Percentiles rank a stretch among this genome's conserved stretches.
phyloP scores from a whole-genome alignment of 2,113 vertebrate species.

The Maccullochella peelii region DNA sequence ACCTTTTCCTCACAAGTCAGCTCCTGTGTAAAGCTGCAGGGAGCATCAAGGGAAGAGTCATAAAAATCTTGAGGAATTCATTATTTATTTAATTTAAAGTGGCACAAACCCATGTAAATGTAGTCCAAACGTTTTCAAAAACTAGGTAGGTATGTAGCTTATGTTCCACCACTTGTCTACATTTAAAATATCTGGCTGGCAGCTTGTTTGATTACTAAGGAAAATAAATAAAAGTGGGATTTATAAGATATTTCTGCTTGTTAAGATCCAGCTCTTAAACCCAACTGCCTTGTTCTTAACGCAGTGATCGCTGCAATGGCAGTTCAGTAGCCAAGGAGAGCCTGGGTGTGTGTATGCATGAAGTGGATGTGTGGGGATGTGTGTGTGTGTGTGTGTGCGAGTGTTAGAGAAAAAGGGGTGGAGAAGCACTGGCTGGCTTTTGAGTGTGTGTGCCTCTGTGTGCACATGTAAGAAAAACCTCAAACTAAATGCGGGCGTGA shows the following conservation, averaged over 20 bases:
- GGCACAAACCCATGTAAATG: not conserved
- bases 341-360: slow-evolving; percentile 56
- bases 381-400: slow-evolving; percentile 48
- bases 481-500: slow-evolving; percentile 55
- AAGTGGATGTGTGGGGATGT: slow-evolving; percentile 44
- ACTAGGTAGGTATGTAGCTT: not conserved
- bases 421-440: not conserved
- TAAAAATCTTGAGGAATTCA: slow-evolving; percentile 7
- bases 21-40: slow-evolving; percentile 27
- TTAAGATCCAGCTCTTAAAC: slow-evolving; percentile 54
- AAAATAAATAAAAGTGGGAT: not conserved
- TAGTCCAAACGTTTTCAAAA: slow-evolving; percentile 1
- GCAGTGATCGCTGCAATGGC: slow-evolving; percentile 79
- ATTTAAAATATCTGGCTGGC: slow-evolving; percentile 8
- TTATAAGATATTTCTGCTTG: slow-evolving; percentile 51
- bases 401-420: slow-evolving; percentile 25
- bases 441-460: slow-evolving; percentile 23
- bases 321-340: slow-evolving; percentile 79
- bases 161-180: slow-evolving; percentile 9
- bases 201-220: slow-evolving; percentile 18
- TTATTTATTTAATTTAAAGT: not conserved
- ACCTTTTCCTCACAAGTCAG: slow-evolving; percentile 24
- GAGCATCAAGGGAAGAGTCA: not conserved
- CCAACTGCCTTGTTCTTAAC: slow-evolving; percentile 64
- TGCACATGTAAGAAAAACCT: slow-evolving; percentile 49